phyloP scores from a whole-genome alignment of 2,888 invertebrate species.

The Thelaira solivaga region DNA sequence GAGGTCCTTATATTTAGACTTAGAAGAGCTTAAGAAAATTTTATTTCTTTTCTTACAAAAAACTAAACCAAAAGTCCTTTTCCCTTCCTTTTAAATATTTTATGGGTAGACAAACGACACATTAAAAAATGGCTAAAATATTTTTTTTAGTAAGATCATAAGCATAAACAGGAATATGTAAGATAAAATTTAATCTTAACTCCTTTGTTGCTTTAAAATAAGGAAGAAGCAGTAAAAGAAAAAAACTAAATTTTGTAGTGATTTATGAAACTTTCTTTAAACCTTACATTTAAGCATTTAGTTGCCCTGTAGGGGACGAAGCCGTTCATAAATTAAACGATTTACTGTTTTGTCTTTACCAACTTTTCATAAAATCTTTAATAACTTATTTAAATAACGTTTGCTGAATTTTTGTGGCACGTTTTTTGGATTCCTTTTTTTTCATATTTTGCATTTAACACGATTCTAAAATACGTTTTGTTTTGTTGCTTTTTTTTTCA shows the following conservation, averaged over 20 bases:
- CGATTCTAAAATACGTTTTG: conserved; percentile 40
- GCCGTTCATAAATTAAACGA: conserved; percentile 51
- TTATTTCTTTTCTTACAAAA: too few species aligned
- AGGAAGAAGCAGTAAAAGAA: too few species aligned
- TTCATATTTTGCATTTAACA: conserved; percentile 7
- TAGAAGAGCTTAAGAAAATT: too few species aligned
- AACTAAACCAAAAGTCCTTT: too few species aligned
- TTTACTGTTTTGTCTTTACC: conserved; percentile 28
- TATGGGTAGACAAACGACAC: neutral
- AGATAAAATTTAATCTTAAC: conserved; percentile 1
- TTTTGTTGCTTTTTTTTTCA: conserved; percentile 34
- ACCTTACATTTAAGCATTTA: conserved; percentile 36
- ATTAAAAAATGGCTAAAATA: neutral
- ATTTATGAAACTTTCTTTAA: conserved; percentile 53
- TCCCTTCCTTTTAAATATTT: too few species aligned
- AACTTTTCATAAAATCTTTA: neutral
- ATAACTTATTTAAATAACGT: conserved; percentile 31
- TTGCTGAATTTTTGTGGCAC: conserved; percentile 33
- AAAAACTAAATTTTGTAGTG: conserved; percentile 7
- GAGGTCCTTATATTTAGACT: too few species aligned
- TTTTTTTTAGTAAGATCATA: neutral
- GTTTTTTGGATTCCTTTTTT: conserved; percentile 35
- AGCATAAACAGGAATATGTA: too few species aligned
- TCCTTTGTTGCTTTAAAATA: neutral
- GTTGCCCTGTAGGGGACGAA: conserved; percentile 56